These are phyloP conservation scores for Paramormyrops kingsleyae DNA, from an alignment of 2,113 vertebrate species.

Conservation along the genomic window DNA sequence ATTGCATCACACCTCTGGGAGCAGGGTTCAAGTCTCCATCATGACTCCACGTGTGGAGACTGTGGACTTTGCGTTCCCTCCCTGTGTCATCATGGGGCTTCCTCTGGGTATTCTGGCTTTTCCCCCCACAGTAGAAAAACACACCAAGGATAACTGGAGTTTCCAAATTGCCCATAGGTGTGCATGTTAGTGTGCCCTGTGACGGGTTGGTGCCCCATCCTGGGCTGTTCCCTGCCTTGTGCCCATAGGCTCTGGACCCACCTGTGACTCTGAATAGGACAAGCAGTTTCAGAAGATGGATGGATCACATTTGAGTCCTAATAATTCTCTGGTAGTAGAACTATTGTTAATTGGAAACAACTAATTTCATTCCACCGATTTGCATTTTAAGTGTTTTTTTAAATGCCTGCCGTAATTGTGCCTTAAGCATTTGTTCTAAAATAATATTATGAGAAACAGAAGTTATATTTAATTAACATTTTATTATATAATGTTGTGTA, in stretches of 20 bases:
- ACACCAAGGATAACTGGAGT: neutral
- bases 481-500: neutral
- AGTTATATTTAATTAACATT: neutral
- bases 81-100: neutral
- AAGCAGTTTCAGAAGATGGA: neutral
- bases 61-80: neutral
- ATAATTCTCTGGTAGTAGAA: neutral
- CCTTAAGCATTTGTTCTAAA: neutral
- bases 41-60: neutral
- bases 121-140: neutral
- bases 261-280: neutral
- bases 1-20: neutral
- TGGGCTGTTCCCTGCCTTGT: neutral
- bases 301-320: neutral
- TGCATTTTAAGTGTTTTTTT: neutral
- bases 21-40: neutral
- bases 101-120: neutral
- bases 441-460: neutral
- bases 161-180: neutral
- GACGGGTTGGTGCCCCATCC: neutral
- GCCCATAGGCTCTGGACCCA: neutral
- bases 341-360: neutral
- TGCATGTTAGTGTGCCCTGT: neutral
- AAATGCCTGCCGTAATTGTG: neutral
- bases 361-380: neutral